These are phyloP conservation scores for Myathropa florea DNA, from an alignment of 2,888 invertebrate species.

Conservation along the genomic window DNA sequence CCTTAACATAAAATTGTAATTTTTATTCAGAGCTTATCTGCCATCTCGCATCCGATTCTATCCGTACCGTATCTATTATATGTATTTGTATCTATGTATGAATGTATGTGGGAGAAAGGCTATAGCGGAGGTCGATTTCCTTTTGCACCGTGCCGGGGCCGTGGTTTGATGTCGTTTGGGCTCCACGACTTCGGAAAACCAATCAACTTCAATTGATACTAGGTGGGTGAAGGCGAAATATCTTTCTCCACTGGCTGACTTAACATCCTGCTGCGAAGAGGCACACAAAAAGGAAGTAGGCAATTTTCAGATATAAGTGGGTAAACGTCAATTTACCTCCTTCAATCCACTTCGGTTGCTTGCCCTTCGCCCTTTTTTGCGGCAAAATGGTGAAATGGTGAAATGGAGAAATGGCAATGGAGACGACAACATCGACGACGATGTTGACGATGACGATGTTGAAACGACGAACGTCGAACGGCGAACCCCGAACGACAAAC, in stretches of 20 bases:
- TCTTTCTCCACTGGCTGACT: conserved; percentile 26
- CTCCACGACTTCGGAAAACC: conserved; percentile 49
- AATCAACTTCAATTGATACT: conserved; percentile 68
- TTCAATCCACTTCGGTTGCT: conserved; percentile 60
- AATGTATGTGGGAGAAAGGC: not conserved
- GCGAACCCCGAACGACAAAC: not conserved
- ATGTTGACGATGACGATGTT: conserved; percentile 8
- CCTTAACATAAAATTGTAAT: conserved; percentile 67
- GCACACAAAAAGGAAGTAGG: conserved; percentile 57
- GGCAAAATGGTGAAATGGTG: not conserved
- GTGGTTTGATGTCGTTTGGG: conserved; percentile 7
- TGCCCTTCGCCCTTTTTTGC: conserved; percentile 2
- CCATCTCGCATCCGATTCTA: conserved; percentile 61
- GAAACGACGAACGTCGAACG: not conserved
- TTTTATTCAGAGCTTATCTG: conserved; percentile 70
- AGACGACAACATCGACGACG: conserved; percentile 13
- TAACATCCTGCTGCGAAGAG: conserved; percentile 43
- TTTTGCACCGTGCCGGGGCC: not conserved
- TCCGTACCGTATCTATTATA: conserved; percentile 26
- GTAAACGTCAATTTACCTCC: conserved; percentile 68
- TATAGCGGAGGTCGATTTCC: conserved; percentile 44
- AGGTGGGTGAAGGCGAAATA: conserved; percentile 60
- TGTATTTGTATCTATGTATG: not conserved
- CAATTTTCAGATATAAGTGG: conserved; percentile 67
- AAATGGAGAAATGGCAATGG: conserved; percentile 2